Base-by-base conservation (phyloP, 2,888 invertebrate genomes). In the Entomobrya proxima region DNA sequence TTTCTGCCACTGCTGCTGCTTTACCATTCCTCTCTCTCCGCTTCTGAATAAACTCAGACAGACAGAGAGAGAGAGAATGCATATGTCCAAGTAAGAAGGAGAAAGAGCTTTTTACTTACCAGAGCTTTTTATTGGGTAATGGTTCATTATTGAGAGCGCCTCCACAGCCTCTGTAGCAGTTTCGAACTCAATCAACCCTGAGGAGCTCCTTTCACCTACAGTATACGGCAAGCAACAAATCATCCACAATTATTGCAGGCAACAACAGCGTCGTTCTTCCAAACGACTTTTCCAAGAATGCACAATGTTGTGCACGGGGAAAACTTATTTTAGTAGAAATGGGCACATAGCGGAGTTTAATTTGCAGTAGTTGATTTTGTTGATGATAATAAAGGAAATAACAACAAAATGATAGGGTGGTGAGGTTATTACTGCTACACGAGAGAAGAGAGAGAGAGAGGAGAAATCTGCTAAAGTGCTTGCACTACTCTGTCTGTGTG, bases 91-190 rank as follows among this genome's bases (percentile, higher is more conserved):
- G 30, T 21, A 27, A 40, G 24, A 18, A 18, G 13, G 37, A 27
- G 27, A 52, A 50, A 32, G 32, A 35, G 52, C 21, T 74, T 76
- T 55, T 58, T 40, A 76, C 69, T 77, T 93, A 97, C 97, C 96
- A 93, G 98, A 97, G 93, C 97, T 98, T 92, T 97, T 96, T 91
- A 99, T 96, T 91, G 98, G 97, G 89, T 96, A 96, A 93, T 99
- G 99, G 93, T 99, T 99, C 93, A 97, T 97, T 88, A 97, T 95
- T 94, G 98, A 96, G 90, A 99, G 96, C 80, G 98, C 98, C 92
- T 98, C 97, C 52, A 98, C 96, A 6, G 99, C 98, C 91, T 97
- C 96, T 35, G 96, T 95, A 89, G 97, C 95, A 92, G 95, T 96
- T 91, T 96, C 96, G 93, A 98, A 99, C 93, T 99, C 98, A 93